Evolutionary conservation across 2,888 invertebrate genomes (phyloP).

Genomic region (Leptinotarsa haldemani): DNA sequence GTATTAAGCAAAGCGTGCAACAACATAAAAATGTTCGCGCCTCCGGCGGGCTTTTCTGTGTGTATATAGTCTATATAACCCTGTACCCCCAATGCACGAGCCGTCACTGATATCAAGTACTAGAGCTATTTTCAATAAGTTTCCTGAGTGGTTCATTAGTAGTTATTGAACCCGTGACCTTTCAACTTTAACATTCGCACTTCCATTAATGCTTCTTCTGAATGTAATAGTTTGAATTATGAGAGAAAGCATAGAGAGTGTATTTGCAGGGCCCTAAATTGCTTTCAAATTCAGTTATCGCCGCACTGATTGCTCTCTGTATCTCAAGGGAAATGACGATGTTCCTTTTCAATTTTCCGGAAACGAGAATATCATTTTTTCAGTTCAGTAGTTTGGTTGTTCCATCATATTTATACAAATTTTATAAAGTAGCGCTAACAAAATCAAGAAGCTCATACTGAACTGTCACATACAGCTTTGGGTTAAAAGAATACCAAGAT

Average conservation of each 20-base stretch:
- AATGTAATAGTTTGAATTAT: background rate
- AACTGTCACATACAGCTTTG: no score
- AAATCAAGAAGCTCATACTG: no score
- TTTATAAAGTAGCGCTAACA: no score
- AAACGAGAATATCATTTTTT: background rate
- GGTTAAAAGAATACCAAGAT: no score
- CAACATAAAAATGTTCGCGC: no score
- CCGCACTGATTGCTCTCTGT: conserved; percentile 6
- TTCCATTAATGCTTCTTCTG: background rate
- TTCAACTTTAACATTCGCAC: background rate
- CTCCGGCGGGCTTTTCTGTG: no score
- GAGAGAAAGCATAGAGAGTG: background rate
- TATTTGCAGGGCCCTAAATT: background rate
- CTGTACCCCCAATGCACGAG: no score
- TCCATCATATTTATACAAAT: no score
- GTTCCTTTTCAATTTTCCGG: conserved; percentile 4
- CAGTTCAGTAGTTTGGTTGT: no score
- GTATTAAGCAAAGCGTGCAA: no score
- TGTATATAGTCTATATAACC: no score
- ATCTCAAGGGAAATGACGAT: conserved; percentile 12
- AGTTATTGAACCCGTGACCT: background rate
- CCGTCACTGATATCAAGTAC: no score
- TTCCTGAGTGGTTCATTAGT: background rate
- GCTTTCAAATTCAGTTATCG: conserved; percentile 15
- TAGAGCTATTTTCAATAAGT: background rate